phyloP scores from a whole-genome alignment of 92 coral and sea anemone genomes.

The Paragorgia papillata region DNA sequence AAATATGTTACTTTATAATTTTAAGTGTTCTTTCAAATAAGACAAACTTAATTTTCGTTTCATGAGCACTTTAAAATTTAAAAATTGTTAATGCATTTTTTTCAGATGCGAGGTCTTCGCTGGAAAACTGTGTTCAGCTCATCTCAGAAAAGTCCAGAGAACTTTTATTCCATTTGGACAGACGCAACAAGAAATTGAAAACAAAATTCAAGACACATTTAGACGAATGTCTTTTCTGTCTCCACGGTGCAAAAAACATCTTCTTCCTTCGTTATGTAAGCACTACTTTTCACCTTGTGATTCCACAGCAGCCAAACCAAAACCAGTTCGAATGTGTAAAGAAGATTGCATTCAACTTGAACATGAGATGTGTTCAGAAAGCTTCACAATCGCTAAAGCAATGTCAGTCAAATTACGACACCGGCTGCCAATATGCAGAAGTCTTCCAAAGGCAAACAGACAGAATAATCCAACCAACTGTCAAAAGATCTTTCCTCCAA shows the following conservation, averaged over 20 bases:
- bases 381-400: slow-evolving; percentile 23
- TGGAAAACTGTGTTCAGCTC: slow-evolving; percentile 24
- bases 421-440: slow-evolving; percentile 43
- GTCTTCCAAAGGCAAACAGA: slow-evolving; percentile 46
- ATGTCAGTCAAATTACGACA: slow-evolving; percentile 36
- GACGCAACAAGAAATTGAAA: slow-evolving; percentile 21
- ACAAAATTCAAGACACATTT: slow-evolving; percentile 20
- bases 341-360: slow-evolving; percentile 51
- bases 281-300: slow-evolving; percentile 38
- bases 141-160: not conserved
- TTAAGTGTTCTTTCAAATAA: not conserved
- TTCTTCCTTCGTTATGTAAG: slow-evolving; percentile 36
- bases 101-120: slow-evolving; percentile 35
- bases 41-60: too few species aligned
- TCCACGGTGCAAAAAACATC: slow-evolving; percentile 11
- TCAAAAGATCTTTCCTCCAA: slow-evolving; percentile 34
- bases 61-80: too few species aligned
- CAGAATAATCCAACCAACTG: slow-evolving; percentile 31
- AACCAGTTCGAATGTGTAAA: slow-evolving; percentile 42
- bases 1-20: too few species aligned
- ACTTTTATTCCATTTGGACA: slow-evolving; percentile 33
- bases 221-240: slow-evolving; percentile 24
- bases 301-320: slow-evolving; percentile 10
- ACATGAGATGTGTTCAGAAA: slow-evolving; percentile 34
- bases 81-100: not conserved